Percentiles rank a stretch among this genome's conserved stretches.
Conservation (phyloP, 2,797 vertebrate species). For the Pangasius krempfi region DNA sequence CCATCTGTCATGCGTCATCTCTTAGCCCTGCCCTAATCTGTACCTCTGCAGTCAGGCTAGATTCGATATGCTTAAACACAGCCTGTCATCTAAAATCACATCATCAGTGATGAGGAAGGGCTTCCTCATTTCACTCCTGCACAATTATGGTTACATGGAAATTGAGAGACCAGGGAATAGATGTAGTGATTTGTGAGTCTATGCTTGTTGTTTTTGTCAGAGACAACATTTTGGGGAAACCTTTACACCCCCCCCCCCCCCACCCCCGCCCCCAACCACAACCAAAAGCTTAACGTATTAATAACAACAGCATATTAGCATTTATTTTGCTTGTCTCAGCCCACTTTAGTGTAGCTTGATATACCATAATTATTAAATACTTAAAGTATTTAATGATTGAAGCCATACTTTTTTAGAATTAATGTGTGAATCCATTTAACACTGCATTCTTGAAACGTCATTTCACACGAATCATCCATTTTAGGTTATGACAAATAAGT, state of each 20-base stretch:
- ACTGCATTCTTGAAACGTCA: too few species aligned
- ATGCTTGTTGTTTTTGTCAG: neutral
- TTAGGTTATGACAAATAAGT: too few species aligned
- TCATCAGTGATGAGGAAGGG: constrained; percentile 43
- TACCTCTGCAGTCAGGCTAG: constrained; percentile 7
- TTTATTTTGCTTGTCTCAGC: neutral
- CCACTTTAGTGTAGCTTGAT: neutral
- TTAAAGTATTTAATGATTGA: too few species aligned
- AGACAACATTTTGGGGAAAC: neutral
- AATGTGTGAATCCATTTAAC: neutral
- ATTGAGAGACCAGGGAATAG: neutral
- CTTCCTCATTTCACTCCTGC: constrained; percentile 15
- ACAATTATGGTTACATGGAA: constrained; percentile 33
- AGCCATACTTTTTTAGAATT: neutral
- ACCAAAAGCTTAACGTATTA: neutral
- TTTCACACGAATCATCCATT: too few species aligned
- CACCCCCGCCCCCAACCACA: too few species aligned
- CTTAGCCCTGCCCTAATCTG: constrained; percentile 29
- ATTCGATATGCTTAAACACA: constrained; percentile 42
- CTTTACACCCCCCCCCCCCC: too few species aligned
- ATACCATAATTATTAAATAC: neutral
- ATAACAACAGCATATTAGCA: neutral
- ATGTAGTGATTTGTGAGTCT: neutral
- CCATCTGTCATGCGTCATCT: constrained; percentile 30
- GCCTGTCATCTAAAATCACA: constrained; percentile 43